A percentile compares a stretch with the other conserved stretches of the same genome.
Evolutionary conservation across 2,888 invertebrate genomes (phyloP).

Genomic region (Drosophila acutilabella): DNA sequence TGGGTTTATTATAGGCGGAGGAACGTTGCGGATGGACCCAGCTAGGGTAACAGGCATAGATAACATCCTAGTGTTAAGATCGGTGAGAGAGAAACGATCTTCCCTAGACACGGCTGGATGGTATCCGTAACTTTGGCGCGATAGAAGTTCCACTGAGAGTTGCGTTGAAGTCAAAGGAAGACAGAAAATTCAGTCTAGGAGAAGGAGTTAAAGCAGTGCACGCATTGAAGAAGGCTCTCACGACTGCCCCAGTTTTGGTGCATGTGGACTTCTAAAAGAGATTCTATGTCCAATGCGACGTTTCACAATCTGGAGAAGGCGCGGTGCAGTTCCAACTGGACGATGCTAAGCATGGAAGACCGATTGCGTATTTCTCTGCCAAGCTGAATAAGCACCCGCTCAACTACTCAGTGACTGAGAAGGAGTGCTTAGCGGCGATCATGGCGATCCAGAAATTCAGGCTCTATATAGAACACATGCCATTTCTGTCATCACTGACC

Average conservation of each 20-base stretch:
- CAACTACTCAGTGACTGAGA: neutral
- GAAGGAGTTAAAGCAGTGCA: neutral
- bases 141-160: neutral
- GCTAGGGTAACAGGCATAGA: neutral
- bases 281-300: no score
- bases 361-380: slow-evolving; percentile 11
- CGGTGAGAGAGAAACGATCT: neutral
- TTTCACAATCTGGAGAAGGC: no score
- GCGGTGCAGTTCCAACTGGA: no score
- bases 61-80: neutral
- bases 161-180: neutral
- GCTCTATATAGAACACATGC: neutral
- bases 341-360: neutral
- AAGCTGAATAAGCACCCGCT: neutral
- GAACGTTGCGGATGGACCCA: neutral
- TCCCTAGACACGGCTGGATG: neutral
- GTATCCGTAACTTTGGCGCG: neutral
- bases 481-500: neutral
- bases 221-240: no score
- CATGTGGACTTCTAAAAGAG: no score
- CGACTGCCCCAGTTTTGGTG: no score
- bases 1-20: no score
- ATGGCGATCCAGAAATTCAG: neutral
- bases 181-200: neutral
- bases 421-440: neutral